Conservation (phyloP, 2,888 invertebrate genomes). For the Microctonus brassicae region DNA sequence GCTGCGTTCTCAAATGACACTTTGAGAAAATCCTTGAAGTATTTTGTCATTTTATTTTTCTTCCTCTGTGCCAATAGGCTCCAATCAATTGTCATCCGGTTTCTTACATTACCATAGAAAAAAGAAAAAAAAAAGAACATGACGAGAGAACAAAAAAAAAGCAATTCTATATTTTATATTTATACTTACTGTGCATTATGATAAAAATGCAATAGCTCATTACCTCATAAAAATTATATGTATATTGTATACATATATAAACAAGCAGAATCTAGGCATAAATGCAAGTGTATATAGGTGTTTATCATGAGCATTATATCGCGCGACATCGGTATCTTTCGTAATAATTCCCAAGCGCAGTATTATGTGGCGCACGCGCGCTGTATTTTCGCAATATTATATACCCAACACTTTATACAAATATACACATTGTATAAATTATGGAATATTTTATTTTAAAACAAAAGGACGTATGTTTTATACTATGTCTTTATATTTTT, state of each 20-base stretch:
- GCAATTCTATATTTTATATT: background rate
- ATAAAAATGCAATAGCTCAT: conserved; percentile 11
- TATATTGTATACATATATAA: background rate
- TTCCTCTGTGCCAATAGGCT: background rate
- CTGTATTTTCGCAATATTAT: conserved; percentile 34
- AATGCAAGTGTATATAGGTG: conserved; percentile 35
- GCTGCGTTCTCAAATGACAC: background rate
- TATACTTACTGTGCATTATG: background rate
- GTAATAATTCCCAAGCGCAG: conserved; percentile 62
- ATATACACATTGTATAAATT: conserved; percentile 2
- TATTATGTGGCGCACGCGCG: conserved; percentile 29
- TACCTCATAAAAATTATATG: conserved; percentile 24
- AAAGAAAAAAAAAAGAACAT: no score
- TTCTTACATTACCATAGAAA: no score
- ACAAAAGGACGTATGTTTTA: conserved; percentile 22
- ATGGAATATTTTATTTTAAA: conserved; percentile 22
- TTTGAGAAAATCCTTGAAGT: background rate
- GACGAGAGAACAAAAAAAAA: background rate
- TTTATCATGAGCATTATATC: conserved; percentile 33
- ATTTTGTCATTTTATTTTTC: background rate
- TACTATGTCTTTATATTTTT: background rate
- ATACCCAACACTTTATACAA: background rate
- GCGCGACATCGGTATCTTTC: conserved; percentile 51
- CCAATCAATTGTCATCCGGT: background rate
- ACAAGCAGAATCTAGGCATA: no score